phyloP scores from a whole-genome alignment of 2,113 vertebrate species.

The Hoplias malabaricus region DNA sequence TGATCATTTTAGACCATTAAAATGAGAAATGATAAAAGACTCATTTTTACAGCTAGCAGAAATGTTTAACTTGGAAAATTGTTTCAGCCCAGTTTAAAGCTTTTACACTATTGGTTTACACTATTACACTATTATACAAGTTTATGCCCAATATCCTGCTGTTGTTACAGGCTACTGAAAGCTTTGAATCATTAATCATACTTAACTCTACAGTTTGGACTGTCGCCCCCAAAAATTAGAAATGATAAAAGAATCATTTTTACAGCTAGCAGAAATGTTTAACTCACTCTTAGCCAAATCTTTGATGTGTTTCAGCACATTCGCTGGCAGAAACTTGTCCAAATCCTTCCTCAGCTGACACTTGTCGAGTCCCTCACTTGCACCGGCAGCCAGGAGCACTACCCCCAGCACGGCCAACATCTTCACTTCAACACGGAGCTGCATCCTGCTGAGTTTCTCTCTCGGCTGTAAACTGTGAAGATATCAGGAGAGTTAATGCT shows the following conservation, averaged over 20 bases:
- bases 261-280: background rate
- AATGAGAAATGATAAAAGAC: no score
- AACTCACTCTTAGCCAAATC: constrained; percentile 35
- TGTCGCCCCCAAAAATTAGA: no score
- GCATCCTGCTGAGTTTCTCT: background rate
- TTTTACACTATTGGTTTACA: no score
- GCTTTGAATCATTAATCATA: no score
- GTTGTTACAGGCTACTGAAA: background rate
- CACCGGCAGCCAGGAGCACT: constrained; percentile 43
- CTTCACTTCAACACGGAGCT: background rate
- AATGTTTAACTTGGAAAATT: no score
- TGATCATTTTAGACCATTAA: no score
- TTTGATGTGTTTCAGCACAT: background rate
- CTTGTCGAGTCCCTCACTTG: constrained; percentile 41
- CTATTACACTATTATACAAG: no score
- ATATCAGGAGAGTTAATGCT: background rate
- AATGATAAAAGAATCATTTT: background rate
- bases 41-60: no score
- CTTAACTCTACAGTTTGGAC: background rate
- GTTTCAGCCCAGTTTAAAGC: no score
- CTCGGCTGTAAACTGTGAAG: background rate
- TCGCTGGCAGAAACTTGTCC: background rate
- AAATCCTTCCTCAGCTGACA: constrained; percentile 54
- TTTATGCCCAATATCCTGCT: background rate
- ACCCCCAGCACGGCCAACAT: constrained; percentile 31